Percentiles rank a stretch among this genome's conserved stretches.
These are phyloP conservation scores for Thymelicus acteon DNA, from an alignment of 2,888 invertebrate species.

Conservation along the genomic window DNA sequence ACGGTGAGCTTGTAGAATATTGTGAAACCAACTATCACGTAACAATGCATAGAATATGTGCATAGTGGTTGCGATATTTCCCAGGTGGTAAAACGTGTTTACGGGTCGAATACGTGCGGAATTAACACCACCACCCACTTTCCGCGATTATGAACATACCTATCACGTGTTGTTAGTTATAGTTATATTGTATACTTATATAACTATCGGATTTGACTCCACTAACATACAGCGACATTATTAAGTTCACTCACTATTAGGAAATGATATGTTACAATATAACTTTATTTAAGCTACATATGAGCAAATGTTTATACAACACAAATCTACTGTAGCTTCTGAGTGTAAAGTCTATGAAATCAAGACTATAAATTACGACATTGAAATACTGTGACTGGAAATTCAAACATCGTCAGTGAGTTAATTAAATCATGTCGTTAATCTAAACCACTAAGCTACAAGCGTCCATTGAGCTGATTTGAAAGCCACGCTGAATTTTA, in stretches of 20 bases:
- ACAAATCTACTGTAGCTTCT: background rate
- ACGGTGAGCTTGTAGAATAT: constrained; percentile 10
- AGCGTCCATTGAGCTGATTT: constrained; percentile 27
- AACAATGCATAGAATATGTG: constrained; percentile 27
- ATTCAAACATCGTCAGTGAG: constrained; percentile 30
- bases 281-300: too few relatives aligned
- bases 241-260: too few relatives aligned
- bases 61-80: constrained; percentile 14
- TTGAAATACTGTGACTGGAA: constrained; percentile 35
- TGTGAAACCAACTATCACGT: constrained; percentile 16
- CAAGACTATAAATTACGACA: constrained; percentile 21
- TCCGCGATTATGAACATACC: background rate
- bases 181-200: too few relatives aligned
- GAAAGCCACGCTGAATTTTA: constrained; percentile 27
- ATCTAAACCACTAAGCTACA: constrained; percentile 30
- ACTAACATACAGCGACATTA: too few relatives aligned
- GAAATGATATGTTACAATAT: too few relatives aligned
- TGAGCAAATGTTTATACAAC: too few relatives aligned
- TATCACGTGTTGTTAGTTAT: background rate
- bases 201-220: background rate
- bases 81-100: constrained; percentile 9
- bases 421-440: constrained; percentile 37
- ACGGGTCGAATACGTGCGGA: background rate
- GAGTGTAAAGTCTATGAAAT: background rate
- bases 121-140: constrained; percentile 4